Conservation (phyloP, 2,113 vertebrate species). For the Rhipidura dahli region DNA sequence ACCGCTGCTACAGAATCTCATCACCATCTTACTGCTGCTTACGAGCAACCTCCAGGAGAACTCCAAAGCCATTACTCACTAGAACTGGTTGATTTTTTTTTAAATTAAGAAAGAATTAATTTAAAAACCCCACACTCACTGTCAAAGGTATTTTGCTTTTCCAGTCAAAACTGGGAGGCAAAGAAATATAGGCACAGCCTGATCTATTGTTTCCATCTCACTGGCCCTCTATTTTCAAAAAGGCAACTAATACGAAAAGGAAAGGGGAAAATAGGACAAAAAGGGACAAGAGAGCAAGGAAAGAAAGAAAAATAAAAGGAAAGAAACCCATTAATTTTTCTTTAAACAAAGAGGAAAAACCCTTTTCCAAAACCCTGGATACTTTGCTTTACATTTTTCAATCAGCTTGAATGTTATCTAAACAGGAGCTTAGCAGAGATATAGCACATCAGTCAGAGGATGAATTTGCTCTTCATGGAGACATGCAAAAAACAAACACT, state of each 20-base stretch:
- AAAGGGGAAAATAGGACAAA: not conserved
- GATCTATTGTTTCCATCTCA: not conserved
- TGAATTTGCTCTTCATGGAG: not conserved
- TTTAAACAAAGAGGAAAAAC: not conserved
- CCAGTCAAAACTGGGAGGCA: not conserved
- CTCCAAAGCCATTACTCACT: not conserved
- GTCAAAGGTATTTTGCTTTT: not conserved
- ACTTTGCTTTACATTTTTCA: not conserved
- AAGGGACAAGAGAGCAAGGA: not conserved
- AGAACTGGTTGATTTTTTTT: not conserved
- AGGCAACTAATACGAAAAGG: not conserved
- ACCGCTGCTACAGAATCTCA: not conserved
- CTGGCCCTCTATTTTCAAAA: not conserved
- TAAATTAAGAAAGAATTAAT: not conserved
- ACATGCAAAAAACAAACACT: not conserved
- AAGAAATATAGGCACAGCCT: not conserved
- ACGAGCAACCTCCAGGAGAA: not conserved
- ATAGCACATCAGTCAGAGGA: not conserved
- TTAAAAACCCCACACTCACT: fast-evolving
- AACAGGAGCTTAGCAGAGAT: not conserved
- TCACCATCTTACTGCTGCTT: not conserved
- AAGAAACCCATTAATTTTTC: not conserved
- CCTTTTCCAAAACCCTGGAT: not conserved
- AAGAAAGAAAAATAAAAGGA: not conserved
- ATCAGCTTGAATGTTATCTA: not conserved